These are phyloP conservation scores for Adoxophyes honmai DNA, from an alignment of 1,140 invertebrate species.

Conservation along the genomic window DNA sequence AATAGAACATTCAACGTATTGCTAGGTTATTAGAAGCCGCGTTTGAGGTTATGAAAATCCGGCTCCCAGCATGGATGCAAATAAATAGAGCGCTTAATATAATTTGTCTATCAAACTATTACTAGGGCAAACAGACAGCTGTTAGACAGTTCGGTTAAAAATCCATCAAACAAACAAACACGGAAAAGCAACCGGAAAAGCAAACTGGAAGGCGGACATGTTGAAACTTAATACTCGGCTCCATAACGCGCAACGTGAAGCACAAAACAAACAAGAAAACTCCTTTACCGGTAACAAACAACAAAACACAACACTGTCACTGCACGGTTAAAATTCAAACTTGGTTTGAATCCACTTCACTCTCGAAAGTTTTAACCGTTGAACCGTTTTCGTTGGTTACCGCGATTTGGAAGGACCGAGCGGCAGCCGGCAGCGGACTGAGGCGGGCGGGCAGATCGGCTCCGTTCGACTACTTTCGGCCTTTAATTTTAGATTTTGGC, in stretches of 20 bases:
- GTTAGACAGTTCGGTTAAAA: conserved; percentile 17
- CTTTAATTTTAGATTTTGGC: conserved; percentile 75
- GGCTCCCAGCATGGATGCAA: background rate
- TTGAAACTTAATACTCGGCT: conserved; percentile 61
- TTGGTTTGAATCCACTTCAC: conserved; percentile 5
- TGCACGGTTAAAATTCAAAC: conserved; percentile 13
- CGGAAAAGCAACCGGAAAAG: conserved; percentile 40
- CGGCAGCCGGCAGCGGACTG: conserved; percentile 68
- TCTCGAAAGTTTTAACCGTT: conserved; percentile 28
- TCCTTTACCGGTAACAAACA: conserved; percentile 10
- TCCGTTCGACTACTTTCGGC: conserved; percentile 56
- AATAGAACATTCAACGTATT: no score
- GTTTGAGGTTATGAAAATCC: conserved; percentile 10
- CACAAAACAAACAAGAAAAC: background rate
- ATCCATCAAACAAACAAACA: conserved; percentile 25
- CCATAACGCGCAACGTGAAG: conserved; percentile 22
- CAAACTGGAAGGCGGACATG: conserved; percentile 58
- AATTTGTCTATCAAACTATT: background rate
- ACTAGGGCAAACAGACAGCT: conserved; percentile 8
- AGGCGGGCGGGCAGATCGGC: conserved; percentile 69
- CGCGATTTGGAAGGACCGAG: conserved; percentile 56
- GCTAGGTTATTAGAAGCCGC: no score
- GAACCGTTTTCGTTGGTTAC: conserved; percentile 39
- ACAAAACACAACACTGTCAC: conserved; percentile 10
- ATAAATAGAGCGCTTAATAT: background rate